These are phyloP conservation scores for Thryonomys swinderianus DNA, from an alignment of 2,113 vertebrate species.

Conservation along the genomic window DNA sequence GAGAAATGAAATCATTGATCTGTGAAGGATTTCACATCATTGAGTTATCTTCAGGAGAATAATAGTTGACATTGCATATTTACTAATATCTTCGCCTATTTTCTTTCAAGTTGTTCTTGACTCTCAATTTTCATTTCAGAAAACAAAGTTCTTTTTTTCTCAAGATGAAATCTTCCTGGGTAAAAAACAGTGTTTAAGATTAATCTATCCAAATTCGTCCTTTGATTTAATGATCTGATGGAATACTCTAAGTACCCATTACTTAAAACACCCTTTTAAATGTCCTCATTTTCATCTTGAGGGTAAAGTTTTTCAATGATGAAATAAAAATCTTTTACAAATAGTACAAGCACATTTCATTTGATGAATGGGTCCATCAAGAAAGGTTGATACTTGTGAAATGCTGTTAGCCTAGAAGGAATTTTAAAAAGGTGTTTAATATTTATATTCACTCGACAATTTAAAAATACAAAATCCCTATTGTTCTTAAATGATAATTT, in stretches of 20 bases:
- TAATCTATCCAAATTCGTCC: slow-evolving; percentile 70
- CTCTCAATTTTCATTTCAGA: slow-evolving; percentile 72
- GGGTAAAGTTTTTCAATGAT: slow-evolving; percentile 67
- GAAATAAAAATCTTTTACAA: slow-evolving; percentile 78
- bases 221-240: slow-evolving; percentile 71
- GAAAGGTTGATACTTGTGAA: slow-evolving; percentile 84
- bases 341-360: slow-evolving; percentile 73
- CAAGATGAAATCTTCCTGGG: slow-evolving; percentile 49
- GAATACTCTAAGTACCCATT: slow-evolving; percentile 21
- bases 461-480: slow-evolving; percentile 32
- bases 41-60: slow-evolving; percentile 73
- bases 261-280: slow-evolving; percentile 65
- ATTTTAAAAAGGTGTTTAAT: slow-evolving; percentile 66
- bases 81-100: slow-evolving; percentile 79
- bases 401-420: slow-evolving; percentile 74
- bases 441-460: slow-evolving; percentile 62
- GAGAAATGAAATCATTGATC: slow-evolving; percentile 76
- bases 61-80: slow-evolving; percentile 66
- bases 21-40: slow-evolving; percentile 79
- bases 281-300: slow-evolving; percentile 78
- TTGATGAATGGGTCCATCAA: slow-evolving; percentile 75
- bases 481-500: slow-evolving; percentile 15
- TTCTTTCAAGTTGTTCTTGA: slow-evolving; percentile 72
- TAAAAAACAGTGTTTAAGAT: slow-evolving; percentile 37
- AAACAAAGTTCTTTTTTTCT: slow-evolving; percentile 43